Percentiles rank a stretch among this genome's conserved stretches.
These are phyloP conservation scores for Platycheirus albimanus DNA, from an alignment of 2,888 invertebrate species.

Conservation along the genomic window DNA sequence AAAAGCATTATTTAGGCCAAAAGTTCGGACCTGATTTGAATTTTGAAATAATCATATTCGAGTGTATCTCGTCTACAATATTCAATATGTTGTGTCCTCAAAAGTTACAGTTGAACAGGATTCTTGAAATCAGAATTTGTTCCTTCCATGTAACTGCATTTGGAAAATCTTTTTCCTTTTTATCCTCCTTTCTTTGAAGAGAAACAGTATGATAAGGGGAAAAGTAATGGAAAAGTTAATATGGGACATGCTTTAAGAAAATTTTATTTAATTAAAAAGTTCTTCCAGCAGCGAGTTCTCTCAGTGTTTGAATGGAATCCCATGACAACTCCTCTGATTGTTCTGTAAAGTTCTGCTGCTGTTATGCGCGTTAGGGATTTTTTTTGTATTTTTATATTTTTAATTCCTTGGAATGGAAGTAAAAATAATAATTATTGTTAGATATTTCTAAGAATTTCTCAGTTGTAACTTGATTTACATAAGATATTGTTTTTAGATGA, in stretches of 20 bases:
- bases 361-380: conserved; percentile 1
- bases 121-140: background rate
- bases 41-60: background rate
- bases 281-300: conserved; percentile 17
- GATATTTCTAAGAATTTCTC: too few relatives aligned
- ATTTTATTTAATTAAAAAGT: conserved; percentile 67
- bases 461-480: too few relatives aligned
- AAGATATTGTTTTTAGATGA: too few relatives aligned
- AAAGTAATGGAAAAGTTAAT: conserved; percentile 3
- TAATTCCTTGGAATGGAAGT: too few relatives aligned
- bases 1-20: conserved; percentile 40
- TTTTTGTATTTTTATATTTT: background rate
- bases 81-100: background rate
- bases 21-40: conserved; percentile 64
- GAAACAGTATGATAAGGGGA: too few relatives aligned
- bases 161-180: background rate
- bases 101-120: background rate
- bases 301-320: conserved; percentile 46
- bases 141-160: background rate
- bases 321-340: conserved; percentile 56
- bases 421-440: too few relatives aligned
- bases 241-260: conserved; percentile 1
- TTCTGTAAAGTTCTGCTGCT: conserved; percentile 33
- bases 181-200: background rate
- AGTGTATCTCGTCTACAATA: too few relatives aligned